Base-by-base conservation (phyloP, 2,888 invertebrate genomes). In the Pimpla rufipes region DNA sequence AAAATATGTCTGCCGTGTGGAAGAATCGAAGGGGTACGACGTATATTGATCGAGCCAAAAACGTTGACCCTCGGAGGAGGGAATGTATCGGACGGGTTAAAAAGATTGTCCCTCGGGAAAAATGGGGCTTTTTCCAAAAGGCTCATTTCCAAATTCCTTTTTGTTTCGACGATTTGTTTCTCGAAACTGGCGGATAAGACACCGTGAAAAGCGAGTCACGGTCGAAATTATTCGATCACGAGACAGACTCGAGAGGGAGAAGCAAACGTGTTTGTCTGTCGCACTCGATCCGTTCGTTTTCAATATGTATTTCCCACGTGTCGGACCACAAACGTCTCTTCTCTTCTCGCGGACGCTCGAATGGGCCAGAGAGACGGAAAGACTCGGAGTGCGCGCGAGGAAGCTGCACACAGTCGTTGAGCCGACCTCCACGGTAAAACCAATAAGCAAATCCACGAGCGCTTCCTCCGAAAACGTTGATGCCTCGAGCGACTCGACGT, bases 341-440 rank as follows among this genome's bases (percentile, higher is more conserved):
- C n/a, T n/a, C n/a, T n/a, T n/a, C n/a, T n/a, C n/a, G n/a, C 47
- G 3, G 47, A n/a, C 16, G 47, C n/a, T 47, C 29, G 29, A 29
- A 29, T 5, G 29, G 55, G 55, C 42, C 42, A 67, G 74, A 16
- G 16, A 16, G 52, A 75, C 70, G 40, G 40, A 70, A 79, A 81
- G 76, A 78, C 50, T 47, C 50, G 40, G 18, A 29, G 29, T 29
- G 5, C 10, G 21, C 16, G 35, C 40, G 35, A n/a, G n/a, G 50
- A 29, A 16, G n/a, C 21, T 1, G 45, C 40, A 18, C n/a, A 77
- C 47, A 37, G 29, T 79, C 16, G 59, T 66, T 40, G 11, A 11
- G 55, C 68, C 85, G 78, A 85, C 85, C 81, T 86, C 77, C 83
- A 55, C 40, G 42, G 71, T 71, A 71, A 79, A 35, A 86, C 71